These are phyloP conservation scores for Polydrusus tereticollis DNA, from an alignment of 2,888 invertebrate species.

Conservation along the genomic window DNA sequence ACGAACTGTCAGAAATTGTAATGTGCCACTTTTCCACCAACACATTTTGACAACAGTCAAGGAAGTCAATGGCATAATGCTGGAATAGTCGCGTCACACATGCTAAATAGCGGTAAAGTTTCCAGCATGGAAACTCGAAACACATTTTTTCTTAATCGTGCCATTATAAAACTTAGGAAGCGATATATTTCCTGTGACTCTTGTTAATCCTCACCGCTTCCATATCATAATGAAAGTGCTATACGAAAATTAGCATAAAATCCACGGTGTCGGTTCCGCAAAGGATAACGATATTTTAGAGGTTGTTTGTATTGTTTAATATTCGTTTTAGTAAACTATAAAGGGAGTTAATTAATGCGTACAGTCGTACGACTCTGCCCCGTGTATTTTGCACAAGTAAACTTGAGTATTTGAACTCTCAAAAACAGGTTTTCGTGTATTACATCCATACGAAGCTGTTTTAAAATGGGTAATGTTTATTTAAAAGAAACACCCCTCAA, in stretches of 20 bases:
- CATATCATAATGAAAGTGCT: slow-evolving; percentile 20
- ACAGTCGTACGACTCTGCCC: slow-evolving; percentile 56
- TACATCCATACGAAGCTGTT: too few species aligned
- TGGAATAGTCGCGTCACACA: too few species aligned
- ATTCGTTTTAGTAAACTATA: slow-evolving; percentile 61
- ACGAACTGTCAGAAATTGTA: too few species aligned
- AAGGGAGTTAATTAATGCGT: slow-evolving; percentile 61
- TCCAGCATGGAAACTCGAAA: too few species aligned
- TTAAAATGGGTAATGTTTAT: too few species aligned
- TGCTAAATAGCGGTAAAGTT: too few species aligned
- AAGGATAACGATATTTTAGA: slow-evolving; percentile 60
- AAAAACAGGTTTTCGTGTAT: not conserved
- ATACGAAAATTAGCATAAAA: slow-evolving; percentile 48
- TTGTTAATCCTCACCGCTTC: not conserved
- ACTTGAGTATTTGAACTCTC: slow-evolving; percentile 13
- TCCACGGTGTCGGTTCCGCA: slow-evolving; percentile 48
- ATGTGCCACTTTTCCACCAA: too few species aligned
- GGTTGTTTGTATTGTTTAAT: slow-evolving; percentile 62
- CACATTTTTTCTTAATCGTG: too few species aligned
- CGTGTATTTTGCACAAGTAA: slow-evolving; percentile 36
- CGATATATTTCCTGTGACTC: not conserved
- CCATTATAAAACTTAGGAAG: too few species aligned
- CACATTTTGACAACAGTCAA: too few species aligned
- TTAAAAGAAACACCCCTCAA: not conserved
- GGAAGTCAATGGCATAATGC: too few species aligned